These are phyloP conservation scores for Aurelia aurita DNA, from an alignment of 30 jellyfish, hydroid and myxozoan species.

Conservation along the genomic window DNA sequence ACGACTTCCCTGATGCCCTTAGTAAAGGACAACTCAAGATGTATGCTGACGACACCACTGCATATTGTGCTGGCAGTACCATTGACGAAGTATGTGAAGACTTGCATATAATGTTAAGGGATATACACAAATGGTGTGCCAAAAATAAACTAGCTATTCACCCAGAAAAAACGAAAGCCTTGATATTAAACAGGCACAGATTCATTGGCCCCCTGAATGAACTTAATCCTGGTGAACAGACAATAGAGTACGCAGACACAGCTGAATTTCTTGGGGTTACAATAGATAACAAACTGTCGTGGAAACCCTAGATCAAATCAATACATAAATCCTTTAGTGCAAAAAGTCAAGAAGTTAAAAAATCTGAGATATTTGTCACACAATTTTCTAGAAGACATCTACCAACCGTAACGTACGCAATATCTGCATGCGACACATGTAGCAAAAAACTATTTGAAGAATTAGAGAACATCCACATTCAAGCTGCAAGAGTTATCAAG, in stretches of 20 bases:
- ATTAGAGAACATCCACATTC: slow-evolving; percentile 27
- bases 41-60: slow-evolving; percentile 28
- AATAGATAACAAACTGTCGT: too few relatives aligned
- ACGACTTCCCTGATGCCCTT: slow-evolving; percentile 18
- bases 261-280: too few relatives aligned
- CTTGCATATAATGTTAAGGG: slow-evolving; percentile 8
- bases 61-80: slow-evolving; percentile 27
- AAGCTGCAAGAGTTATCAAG: slow-evolving; percentile 33
- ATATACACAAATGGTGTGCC: slow-evolving; percentile 31
- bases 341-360: too few relatives aligned
- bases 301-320: too few relatives aligned
- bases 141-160: slow-evolving; percentile 18
- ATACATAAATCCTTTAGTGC: slow-evolving; percentile 3
- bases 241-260: too few relatives aligned
- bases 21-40: slow-evolving; percentile 23
- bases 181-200: too few relatives aligned
- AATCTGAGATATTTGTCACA: neutral
- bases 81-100: slow-evolving; percentile 29
- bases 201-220: too few relatives aligned
- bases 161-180: slow-evolving; percentile 38
- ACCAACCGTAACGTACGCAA: slow-evolving; percentile 15
- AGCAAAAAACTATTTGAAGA: slow-evolving; percentile 14
- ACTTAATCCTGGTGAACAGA: too few relatives aligned
- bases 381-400: slow-evolving; percentile 6
- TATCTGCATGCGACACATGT: slow-evolving; percentile 6